A percentile compares a stretch with the other conserved stretches of the same genome.
These are phyloP conservation scores for Epinephelus lanceolatus DNA, from an alignment of 2,113 vertebrate species.

Conservation along the genomic window DNA sequence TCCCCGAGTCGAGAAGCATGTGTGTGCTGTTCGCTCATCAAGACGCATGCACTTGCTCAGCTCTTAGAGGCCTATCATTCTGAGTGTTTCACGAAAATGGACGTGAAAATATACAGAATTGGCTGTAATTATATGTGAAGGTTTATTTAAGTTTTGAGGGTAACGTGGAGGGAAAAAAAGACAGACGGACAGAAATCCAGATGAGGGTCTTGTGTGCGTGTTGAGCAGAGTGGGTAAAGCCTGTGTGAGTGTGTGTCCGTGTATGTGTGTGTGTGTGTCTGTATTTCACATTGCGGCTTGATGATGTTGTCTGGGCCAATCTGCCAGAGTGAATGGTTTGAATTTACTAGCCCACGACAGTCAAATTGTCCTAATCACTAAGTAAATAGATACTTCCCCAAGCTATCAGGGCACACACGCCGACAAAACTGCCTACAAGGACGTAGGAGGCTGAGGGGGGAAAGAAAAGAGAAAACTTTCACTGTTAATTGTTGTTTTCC, in stretches of 20 bases:
- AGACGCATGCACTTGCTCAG: conserved; percentile 53
- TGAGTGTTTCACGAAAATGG: conserved; percentile 80
- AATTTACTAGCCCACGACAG: conserved; percentile 85
- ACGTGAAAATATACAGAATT: conserved; percentile 86
- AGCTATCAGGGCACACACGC: conserved; percentile 80
- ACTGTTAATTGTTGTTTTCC: conserved; percentile 88
- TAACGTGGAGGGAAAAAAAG: conserved; percentile 65
- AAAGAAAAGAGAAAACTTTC: conserved; percentile 68
- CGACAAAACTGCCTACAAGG: conserved; percentile 61
- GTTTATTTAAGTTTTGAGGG: conserved; percentile 86
- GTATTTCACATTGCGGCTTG: conserved; percentile 73
- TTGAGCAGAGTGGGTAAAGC: conserved; percentile 49
- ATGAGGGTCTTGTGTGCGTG: conserved; percentile 59
- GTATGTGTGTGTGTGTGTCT: conserved; percentile 50
- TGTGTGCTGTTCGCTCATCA: conserved; percentile 62
- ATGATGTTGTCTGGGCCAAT: conserved; percentile 86
- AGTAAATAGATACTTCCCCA: conserved; percentile 89
- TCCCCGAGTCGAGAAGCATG: conserved; percentile 41
- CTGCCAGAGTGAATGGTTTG: conserved; percentile 83
- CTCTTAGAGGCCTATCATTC: conserved; percentile 72
- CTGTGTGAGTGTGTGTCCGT: conserved; percentile 31
- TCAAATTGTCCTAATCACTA: conserved; percentile 89
- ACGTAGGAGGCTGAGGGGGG: conserved; percentile 26
- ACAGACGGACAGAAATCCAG: conserved; percentile 73
- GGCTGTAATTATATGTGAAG: conserved; percentile 83